Percentiles rank a stretch among this genome's conserved stretches.
phyloP scores from a whole-genome alignment of 2,113 vertebrate genomes.

The Vidua chalybeata region DNA sequence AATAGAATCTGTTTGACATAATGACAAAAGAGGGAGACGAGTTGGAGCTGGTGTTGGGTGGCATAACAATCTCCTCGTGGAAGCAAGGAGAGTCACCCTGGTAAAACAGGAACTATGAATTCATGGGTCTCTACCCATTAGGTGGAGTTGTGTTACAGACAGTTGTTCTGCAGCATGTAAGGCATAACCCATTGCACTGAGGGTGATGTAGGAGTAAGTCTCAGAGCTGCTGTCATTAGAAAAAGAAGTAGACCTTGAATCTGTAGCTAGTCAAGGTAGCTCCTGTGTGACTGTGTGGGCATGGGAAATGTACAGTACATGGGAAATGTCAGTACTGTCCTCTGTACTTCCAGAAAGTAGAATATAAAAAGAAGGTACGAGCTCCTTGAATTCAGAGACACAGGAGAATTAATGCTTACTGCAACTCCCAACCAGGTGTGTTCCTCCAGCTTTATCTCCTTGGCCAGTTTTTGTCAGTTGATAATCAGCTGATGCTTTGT shows the following conservation, averaged over 20 bases:
- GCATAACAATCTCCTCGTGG: background rate
- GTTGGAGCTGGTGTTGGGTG: background rate
- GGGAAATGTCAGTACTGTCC: background rate
- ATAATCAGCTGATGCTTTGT: background rate
- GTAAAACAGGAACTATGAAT: background rate
- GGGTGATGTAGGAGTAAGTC: background rate
- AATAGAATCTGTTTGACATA: background rate
- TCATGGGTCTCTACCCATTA: background rate
- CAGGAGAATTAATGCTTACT: background rate
- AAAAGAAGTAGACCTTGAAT: background rate
- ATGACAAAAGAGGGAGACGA: background rate
- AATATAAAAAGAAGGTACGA: background rate
- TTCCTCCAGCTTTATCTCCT: background rate
- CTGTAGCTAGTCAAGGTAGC: background rate
- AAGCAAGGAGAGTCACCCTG: background rate
- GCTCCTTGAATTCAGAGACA: background rate
- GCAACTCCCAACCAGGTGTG: background rate
- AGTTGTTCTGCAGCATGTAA: background rate
- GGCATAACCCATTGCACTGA: rapidly evolving
- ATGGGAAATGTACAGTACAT: background rate
- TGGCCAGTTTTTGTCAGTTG: background rate
- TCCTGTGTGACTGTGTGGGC: background rate
- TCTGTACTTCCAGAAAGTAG: background rate
- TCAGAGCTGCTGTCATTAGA: background rate
- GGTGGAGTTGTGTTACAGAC: background rate